Conservation (phyloP, 1,140 invertebrate genomes). For the Globodera ellingtonae region DNA sequence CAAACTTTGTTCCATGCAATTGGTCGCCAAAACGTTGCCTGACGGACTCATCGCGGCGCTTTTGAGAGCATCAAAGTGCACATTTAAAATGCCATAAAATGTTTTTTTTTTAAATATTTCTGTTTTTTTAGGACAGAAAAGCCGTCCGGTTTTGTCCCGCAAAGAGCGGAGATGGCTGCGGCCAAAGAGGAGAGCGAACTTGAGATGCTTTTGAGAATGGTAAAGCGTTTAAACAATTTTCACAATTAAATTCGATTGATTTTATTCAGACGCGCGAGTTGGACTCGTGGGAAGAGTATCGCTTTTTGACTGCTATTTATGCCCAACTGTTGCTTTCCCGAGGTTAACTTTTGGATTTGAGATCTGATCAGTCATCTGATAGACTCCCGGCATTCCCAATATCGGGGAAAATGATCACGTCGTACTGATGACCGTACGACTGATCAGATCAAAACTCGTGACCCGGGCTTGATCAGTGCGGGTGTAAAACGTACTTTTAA, state of each 20-base stretch:
- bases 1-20: constrained; percentile 4
- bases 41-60: constrained; percentile 16
- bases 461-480: too few relatives aligned
- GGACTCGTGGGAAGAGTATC: constrained; percentile 20
- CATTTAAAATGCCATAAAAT: background rate
- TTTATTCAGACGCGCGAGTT: constrained; percentile 21
- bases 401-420: too few relatives aligned
- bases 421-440: too few relatives aligned
- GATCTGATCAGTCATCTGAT: too few relatives aligned
- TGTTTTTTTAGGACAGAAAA: background rate
- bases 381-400: too few relatives aligned
- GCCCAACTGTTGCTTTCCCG: constrained; percentile 1
- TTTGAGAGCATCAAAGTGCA: background rate
- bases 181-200: constrained; percentile 23
- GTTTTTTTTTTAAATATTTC: background rate
- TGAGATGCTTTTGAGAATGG: constrained; percentile 19
- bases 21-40: constrained; percentile 18
- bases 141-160: background rate
- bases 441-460: too few relatives aligned
- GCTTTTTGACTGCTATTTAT: constrained; percentile 8
- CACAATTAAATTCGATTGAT: background rate
- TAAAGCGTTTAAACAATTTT: background rate
- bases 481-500: too few relatives aligned
- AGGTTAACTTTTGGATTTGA: background rate
- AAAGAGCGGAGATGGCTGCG: constrained; percentile 8